Evolutionary conservation across 2,888 invertebrate species (phyloP).

Genomic region (Chrysolina haemoptera): DNA sequence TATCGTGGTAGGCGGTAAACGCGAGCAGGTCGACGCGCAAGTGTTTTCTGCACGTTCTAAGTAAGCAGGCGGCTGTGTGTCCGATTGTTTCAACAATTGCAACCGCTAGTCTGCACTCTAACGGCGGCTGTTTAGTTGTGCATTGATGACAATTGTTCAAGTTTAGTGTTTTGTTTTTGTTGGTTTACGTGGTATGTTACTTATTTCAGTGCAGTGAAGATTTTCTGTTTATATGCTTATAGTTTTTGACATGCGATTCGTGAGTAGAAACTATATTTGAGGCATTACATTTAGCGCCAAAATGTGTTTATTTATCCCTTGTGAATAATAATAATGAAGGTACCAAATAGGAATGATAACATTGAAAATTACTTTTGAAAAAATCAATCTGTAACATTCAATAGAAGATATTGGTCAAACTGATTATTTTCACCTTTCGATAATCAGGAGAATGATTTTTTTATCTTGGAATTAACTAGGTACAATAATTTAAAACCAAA

Average conservation of each 20-base stretch:
- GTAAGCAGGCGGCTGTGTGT: conserved; percentile 60
- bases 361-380: too few relatives aligned
- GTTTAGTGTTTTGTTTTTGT: conserved; percentile 37
- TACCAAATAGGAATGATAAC: too few relatives aligned
- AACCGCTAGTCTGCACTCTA: conserved; percentile 60
- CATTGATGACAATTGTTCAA: conserved; percentile 47
- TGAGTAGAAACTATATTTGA: conserved; percentile 35
- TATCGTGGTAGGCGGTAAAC: conserved; percentile 69
- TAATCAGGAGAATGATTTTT: too few relatives aligned
- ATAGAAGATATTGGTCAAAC: too few relatives aligned
- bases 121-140: conserved; percentile 37
- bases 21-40: conserved; percentile 68
- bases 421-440: too few relatives aligned
- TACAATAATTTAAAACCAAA: too few relatives aligned
- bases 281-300: conserved; percentile 16
- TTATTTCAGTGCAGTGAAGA: conserved; percentile 46
- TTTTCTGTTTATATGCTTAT: conserved; percentile 29
- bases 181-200: conserved; percentile 43
- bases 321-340: too few relatives aligned
- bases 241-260: conserved; percentile 24
- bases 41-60: conserved; percentile 67
- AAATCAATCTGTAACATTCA: too few relatives aligned
- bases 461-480: too few relatives aligned
- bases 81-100: conserved; percentile 68
- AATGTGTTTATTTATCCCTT: neutral